Conservation (phyloP, 2,113 vertebrate genomes). For the Toxotes jaculatrix region DNA sequence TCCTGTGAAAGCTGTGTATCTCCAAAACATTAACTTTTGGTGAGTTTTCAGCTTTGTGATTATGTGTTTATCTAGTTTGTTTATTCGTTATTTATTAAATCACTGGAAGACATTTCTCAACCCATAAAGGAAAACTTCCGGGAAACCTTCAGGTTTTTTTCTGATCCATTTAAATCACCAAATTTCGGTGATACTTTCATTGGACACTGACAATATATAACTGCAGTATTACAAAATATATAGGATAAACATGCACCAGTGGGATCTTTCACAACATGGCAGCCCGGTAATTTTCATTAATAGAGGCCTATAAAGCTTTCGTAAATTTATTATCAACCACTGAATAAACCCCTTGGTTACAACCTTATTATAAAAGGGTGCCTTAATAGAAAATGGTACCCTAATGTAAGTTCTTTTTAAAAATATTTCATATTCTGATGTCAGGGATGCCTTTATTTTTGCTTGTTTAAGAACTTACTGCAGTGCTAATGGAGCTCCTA, state of each 20-base stretch:
- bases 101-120: background rate
- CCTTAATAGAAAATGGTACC: background rate
- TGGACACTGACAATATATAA: background rate
- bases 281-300: background rate
- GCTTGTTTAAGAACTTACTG: background rate
- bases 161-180: background rate
- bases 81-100: constrained; percentile 26
- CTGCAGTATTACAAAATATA: background rate
- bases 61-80: background rate
- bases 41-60: background rate
- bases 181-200: no score
- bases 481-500: constrained; percentile 43
- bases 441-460: background rate
- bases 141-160: background rate
- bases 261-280: background rate
- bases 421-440: constrained; percentile 19
- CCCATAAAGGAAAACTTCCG: background rate
- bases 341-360: background rate
- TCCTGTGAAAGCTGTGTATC: constrained; percentile 20
- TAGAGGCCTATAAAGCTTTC: background rate
- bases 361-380: background rate
- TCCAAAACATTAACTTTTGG: constrained; percentile 11
- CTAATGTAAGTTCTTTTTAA: background rate
- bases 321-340: background rate
- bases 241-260: background rate